Evolutionary conservation across 1,140 invertebrate genomes (phyloP).

Genomic region (Drosophila teissieri): DNA sequence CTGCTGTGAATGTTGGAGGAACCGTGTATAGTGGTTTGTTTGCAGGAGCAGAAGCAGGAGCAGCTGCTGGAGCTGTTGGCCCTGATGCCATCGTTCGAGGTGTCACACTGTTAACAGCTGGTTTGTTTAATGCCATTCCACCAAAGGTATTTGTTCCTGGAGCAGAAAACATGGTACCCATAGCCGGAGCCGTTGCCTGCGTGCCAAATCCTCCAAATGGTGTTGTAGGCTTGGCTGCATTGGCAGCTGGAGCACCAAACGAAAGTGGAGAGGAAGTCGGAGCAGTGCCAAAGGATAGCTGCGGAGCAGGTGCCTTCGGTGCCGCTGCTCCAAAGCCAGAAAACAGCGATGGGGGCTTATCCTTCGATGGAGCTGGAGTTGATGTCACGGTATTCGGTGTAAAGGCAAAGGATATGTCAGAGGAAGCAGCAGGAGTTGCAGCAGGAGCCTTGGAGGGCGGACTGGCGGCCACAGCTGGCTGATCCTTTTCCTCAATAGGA

Average conservation of each 20-base stretch:
- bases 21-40: constrained; percentile 76
- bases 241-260: constrained; percentile 32
- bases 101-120: neutral
- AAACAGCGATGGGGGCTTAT: constrained; percentile 56
- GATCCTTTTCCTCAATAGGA: constrained; percentile 5
- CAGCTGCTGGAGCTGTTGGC: neutral
- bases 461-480: neutral
- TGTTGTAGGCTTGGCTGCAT: constrained; percentile 13
- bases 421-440: constrained; percentile 14
- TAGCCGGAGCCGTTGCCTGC: neutral
- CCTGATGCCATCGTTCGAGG: neutral
- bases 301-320: constrained; percentile 22
- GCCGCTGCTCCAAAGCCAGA: constrained; percentile 45
- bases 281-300: constrained; percentile 12
- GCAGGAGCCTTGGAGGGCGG: neutral
- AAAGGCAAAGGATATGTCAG: constrained; percentile 70
- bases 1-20: constrained; percentile 64
- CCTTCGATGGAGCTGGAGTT: constrained; percentile 68
- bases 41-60: neutral
- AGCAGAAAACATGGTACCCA: constrained; percentile 16
- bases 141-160: constrained; percentile 9
- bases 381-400: constrained; percentile 64
- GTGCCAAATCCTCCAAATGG: constrained; percentile 46
- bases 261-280: constrained; percentile 11
- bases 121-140: constrained; percentile 8